A percentile compares a stretch with the other conserved stretches of the same genome.
These are phyloP conservation scores for Drosophila tristis DNA, from an alignment of 1,140 invertebrate species.

Conservation along the genomic window DNA sequence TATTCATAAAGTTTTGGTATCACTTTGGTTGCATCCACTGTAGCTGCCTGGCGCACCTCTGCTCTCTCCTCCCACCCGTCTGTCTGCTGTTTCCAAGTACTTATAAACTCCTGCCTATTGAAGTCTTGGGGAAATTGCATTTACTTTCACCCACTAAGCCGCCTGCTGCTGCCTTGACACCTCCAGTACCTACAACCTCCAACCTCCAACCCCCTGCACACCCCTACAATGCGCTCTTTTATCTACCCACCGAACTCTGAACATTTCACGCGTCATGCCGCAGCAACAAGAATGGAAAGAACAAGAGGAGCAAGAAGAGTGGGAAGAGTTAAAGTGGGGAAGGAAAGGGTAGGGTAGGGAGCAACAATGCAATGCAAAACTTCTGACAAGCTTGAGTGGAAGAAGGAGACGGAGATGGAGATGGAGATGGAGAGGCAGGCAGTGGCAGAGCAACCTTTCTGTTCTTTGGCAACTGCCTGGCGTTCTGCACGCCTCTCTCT, in stretches of 20 bases:
- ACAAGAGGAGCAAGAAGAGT: slow-evolving; percentile 12
- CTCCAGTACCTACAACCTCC: background rate
- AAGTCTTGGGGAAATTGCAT: slow-evolving; percentile 75
- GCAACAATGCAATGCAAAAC: slow-evolving; percentile 66
- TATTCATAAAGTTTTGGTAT: too few species aligned
- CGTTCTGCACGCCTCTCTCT: too few species aligned
- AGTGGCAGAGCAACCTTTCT: slow-evolving; percentile 7
- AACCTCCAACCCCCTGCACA: too few species aligned
- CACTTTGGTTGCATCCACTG: background rate
- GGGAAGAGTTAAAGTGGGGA: slow-evolving; percentile 35
- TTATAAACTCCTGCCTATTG: slow-evolving; percentile 70
- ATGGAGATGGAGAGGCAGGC: background rate
- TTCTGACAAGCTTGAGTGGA: slow-evolving; percentile 64
- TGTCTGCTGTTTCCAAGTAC: slow-evolving; percentile 41
- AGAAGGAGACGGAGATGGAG: slow-evolving; percentile 1
- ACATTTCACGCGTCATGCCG: slow-evolving; percentile 75
- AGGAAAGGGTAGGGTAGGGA: background rate
- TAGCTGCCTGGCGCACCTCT: background rate
- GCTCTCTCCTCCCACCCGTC: slow-evolving; percentile 1
- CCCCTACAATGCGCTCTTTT: slow-evolving; percentile 23
- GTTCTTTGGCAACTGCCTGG: slow-evolving; percentile 24
- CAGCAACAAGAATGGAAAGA: slow-evolving; percentile 29
- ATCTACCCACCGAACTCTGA: slow-evolving; percentile 61
- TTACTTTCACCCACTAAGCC: slow-evolving; percentile 21
- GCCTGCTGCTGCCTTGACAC: too few species aligned